phyloP scores from a whole-genome alignment of 2,888 invertebrate species.

The Drosophila heteroneura region DNA sequence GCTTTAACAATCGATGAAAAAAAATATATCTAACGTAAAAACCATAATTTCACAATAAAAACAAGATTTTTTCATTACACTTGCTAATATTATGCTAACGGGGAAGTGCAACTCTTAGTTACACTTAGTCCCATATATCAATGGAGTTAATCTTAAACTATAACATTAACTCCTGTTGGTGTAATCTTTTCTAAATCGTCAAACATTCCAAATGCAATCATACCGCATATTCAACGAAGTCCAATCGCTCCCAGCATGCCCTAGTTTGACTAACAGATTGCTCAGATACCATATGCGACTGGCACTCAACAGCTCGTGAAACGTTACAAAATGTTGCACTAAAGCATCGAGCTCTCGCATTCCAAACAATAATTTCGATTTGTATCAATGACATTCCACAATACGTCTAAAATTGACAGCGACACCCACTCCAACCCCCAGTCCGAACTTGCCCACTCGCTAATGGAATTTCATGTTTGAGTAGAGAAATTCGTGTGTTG shows the following conservation, averaged over 20 bases:
- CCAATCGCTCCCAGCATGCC: slow-evolving; percentile 3
- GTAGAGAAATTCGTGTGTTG: slow-evolving; percentile 38
- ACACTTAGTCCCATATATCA: not conserved
- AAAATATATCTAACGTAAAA: not conserved
- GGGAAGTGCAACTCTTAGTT: not conserved
- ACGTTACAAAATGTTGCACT: slow-evolving; percentile 26
- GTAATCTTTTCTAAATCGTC: not conserved
- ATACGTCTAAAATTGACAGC: slow-evolving; percentile 44
- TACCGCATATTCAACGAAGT: not conserved
- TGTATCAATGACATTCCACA: slow-evolving; percentile 67
- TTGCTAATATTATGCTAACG: not conserved
- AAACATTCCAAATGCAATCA: not conserved
- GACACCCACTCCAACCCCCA: not conserved
- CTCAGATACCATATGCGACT: slow-evolving; percentile 24
- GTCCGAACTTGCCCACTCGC: slow-evolving; percentile 10
- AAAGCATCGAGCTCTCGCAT: slow-evolving; percentile 13
- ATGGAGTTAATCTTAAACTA: not conserved
- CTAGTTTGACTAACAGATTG: not conserved
- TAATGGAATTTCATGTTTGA: slow-evolving; percentile 65
- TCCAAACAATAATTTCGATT: slow-evolving; percentile 66
- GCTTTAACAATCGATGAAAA: not conserved
- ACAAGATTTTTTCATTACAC: not conserved
- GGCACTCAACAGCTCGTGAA: slow-evolving; percentile 13
- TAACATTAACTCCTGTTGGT: not conserved
- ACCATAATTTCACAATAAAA: not conserved